A percentile compares a stretch with the other conserved stretches of the same genome.
Conservation (phyloP, 1,140 invertebrate species). For the Branchinecta lindahli region DNA sequence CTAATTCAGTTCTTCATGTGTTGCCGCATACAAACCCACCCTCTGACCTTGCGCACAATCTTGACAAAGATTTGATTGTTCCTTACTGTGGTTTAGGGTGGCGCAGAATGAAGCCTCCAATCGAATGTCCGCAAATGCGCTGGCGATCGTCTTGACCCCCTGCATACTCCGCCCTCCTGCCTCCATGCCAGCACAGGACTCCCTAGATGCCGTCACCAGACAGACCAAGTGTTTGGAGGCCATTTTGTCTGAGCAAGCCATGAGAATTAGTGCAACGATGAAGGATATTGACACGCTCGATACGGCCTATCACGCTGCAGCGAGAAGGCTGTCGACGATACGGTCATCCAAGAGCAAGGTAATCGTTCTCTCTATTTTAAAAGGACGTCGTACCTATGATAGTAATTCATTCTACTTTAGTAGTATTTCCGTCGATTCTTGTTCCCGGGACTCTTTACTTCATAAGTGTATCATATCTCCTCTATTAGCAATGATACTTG, state of each 20-base stretch:
- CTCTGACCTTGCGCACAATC: too few species aligned
- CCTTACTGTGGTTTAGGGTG: slow-evolving; percentile 37
- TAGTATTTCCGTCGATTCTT: too few species aligned
- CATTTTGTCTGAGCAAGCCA: slow-evolving; percentile 61
- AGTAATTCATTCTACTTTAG: too few species aligned
- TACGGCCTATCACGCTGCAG: slow-evolving; percentile 56
- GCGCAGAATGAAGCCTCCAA: slow-evolving; percentile 73
- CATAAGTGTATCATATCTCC: too few species aligned
- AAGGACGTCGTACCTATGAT: slow-evolving; percentile 12
- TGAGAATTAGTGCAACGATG: slow-evolving; percentile 57
- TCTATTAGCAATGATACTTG: too few species aligned
- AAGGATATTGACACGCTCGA: slow-evolving; percentile 78
- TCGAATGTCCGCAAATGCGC: slow-evolving; percentile 74
- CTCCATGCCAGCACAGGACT: slow-evolving; percentile 57
- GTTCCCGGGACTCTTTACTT: too few species aligned
- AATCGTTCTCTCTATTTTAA: slow-evolving; percentile 2
- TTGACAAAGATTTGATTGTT: not conserved
- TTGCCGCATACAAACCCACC: too few species aligned
- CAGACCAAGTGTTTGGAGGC: slow-evolving; percentile 74
- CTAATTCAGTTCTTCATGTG: too few species aligned
- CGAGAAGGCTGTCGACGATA: slow-evolving; percentile 50
- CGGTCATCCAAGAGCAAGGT: slow-evolving; percentile 47
- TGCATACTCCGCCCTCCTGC: slow-evolving; percentile 77
- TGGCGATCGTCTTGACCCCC: slow-evolving; percentile 89
- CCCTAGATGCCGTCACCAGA: slow-evolving; percentile 44